phyloP scores from a whole-genome alignment of 2,113 vertebrate genomes.

The Pluvialis apricaria region DNA sequence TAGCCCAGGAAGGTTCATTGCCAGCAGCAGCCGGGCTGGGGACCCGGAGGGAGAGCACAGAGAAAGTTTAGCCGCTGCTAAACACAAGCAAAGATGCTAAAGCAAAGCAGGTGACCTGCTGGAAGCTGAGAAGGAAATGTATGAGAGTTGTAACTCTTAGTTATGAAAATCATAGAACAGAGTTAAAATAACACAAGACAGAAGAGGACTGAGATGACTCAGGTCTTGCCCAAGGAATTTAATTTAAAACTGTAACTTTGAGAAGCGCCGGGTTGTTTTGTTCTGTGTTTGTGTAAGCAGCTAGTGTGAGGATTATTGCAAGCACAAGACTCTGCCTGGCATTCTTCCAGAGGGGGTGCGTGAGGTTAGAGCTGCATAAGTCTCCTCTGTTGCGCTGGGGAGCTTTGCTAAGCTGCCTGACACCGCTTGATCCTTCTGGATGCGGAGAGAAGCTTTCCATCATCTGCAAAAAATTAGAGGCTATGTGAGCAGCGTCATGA shows the following conservation, averaged over 20 bases:
- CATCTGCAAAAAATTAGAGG: constrained; percentile 32
- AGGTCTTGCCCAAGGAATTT: constrained; percentile 1
- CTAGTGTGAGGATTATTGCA: not conserved
- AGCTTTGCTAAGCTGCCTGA: constrained; percentile 1
- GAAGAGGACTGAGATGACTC: not conserved
- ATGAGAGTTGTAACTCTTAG: not conserved
- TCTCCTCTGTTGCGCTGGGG: not conserved
- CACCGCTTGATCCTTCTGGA: not conserved
- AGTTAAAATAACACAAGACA: not conserved
- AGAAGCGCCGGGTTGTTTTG: not conserved
- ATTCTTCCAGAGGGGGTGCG: not conserved
- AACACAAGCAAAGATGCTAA: not conserved
- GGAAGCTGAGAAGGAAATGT: not conserved
- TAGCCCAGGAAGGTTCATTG: not conserved
- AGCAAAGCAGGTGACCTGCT: not conserved
- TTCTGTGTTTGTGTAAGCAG: constrained; percentile 16
- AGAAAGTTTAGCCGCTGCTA: not conserved
- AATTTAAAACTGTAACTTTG: not conserved
- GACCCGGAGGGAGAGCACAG: not conserved
- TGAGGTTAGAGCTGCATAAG: not conserved
- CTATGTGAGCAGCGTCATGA: not conserved
- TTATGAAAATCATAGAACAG: not conserved
- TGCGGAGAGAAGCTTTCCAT: not conserved
- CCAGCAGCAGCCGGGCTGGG: not conserved
- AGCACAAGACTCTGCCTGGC: constrained; percentile 9